phyloP scores from a whole-genome alignment of 1,140 invertebrate species.

The Hyles euphorbiae region DNA sequence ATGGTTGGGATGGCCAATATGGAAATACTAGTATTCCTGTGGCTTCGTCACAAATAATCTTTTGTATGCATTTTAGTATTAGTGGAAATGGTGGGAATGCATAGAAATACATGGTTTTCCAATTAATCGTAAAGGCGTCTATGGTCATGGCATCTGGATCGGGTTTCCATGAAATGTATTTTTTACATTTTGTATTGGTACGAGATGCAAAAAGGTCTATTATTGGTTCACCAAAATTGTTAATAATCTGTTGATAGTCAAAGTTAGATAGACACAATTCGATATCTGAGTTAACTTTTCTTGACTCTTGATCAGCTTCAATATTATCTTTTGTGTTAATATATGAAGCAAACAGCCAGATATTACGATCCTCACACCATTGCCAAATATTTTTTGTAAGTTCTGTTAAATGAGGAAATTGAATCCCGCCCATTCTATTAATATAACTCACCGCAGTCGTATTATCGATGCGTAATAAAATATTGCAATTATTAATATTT shows the following conservation, averaged over 20 bases:
- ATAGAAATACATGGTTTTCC: constrained; percentile 22
- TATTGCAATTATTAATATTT: constrained; percentile 28
- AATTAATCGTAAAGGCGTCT: constrained; percentile 27
- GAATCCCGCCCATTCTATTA: constrained; percentile 44
- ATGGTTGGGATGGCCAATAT: constrained; percentile 22
- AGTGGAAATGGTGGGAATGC: constrained; percentile 29
- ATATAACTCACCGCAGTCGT: constrained; percentile 51
- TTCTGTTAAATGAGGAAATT: constrained; percentile 35
- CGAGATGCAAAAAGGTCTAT: constrained; percentile 32
- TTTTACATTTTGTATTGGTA: constrained; percentile 22
- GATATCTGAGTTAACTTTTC: constrained; percentile 29
- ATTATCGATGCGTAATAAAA: constrained; percentile 50
- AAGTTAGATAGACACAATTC: no score
- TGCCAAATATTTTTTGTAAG: constrained; percentile 38
- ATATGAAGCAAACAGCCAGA: constrained; percentile 49
- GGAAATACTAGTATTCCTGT: constrained; percentile 17
- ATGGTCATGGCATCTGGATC: constrained; percentile 21
- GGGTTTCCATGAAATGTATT: constrained; percentile 4
- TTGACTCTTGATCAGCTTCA: constrained; percentile 26
- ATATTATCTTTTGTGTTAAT: constrained; percentile 42
- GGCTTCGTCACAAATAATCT: constrained; percentile 14
- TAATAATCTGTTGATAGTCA: no score
- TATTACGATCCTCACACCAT: constrained; percentile 43
- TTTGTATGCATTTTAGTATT: constrained; percentile 19
- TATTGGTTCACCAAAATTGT: neutral